Evolutionary conservation across 2,797 vertebrate genomes (phyloP).

Genomic region (Parauchenoglanis ngamensis): DNA sequence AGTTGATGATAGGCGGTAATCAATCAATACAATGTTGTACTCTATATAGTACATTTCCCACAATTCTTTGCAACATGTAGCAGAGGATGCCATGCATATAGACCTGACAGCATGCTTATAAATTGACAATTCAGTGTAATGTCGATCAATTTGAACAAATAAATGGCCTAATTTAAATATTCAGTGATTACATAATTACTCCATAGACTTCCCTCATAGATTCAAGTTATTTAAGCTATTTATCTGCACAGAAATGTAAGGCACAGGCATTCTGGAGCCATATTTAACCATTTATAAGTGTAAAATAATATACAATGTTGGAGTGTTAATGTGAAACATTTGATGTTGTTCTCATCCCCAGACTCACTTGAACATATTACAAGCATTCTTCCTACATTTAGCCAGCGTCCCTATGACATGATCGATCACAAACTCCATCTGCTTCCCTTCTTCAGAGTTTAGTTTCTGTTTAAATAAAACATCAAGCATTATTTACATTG

Average conservation of each 20-base stretch:
- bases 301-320: neutral
- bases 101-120: neutral
- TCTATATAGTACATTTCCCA: neutral
- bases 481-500: neutral
- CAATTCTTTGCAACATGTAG: neutral
- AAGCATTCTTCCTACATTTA: conserved; percentile 44
- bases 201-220: neutral
- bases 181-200: neutral
- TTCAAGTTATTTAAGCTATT: neutral
- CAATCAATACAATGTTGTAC: neutral
- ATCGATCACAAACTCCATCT: conserved; percentile 39
- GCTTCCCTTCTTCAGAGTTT: conserved; percentile 29
- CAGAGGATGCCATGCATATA: neutral
- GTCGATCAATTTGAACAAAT: neutral
- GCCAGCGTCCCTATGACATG: conserved; percentile 35
- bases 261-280: neutral
- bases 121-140: neutral
- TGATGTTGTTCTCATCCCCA: neutral
- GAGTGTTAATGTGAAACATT: neutral
- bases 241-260: neutral
- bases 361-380: conserved; percentile 55
- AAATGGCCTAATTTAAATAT: neutral
- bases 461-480: conserved; percentile 36
- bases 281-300: neutral
- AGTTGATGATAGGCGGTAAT: too few relatives aligned